Conservation (phyloP, 2,113 vertebrate genomes). For the Clarias macrocephalus region DNA sequence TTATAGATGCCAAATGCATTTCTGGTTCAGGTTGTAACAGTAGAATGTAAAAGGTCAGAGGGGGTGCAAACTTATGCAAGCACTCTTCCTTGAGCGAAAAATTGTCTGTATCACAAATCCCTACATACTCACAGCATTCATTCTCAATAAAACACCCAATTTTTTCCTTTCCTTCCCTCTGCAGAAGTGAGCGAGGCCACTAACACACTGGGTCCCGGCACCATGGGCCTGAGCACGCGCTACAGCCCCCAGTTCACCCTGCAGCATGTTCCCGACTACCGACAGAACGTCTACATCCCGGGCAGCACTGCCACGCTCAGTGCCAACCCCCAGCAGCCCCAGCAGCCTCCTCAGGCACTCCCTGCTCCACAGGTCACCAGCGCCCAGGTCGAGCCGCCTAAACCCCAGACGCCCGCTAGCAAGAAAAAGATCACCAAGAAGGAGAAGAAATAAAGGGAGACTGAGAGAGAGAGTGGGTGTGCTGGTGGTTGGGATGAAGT, state of each 20-base stretch:
- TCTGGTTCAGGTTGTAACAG: not conserved
- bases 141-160: not conserved
- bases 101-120: not conserved
- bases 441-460: constrained; percentile 88
- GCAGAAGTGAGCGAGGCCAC: constrained; percentile 89
- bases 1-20: not conserved
- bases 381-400: constrained; percentile 73
- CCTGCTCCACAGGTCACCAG: constrained; percentile 68
- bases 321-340: constrained; percentile 80
- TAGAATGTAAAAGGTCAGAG: not conserved
- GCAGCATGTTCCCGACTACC: constrained; percentile 95
- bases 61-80: not conserved
- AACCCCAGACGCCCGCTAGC: constrained; percentile 81
- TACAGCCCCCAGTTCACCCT: constrained; percentile 97
- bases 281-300: constrained; percentile 97
- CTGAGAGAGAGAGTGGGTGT: not conserved
- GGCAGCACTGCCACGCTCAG: constrained; percentile 93
- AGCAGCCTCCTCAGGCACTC: constrained; percentile 77
- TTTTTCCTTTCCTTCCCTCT: constrained; percentile 21
- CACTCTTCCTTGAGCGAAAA: not conserved
- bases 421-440: constrained; percentile 99
- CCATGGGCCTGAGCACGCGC: constrained; percentile 93
- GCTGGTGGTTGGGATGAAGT: not conserved
- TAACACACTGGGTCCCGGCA: constrained; percentile 85
- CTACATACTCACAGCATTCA: constrained; percentile 2